Base-by-base conservation (phyloP, 2,797 vertebrate species). In the Protonibea diacanthus region DNA sequence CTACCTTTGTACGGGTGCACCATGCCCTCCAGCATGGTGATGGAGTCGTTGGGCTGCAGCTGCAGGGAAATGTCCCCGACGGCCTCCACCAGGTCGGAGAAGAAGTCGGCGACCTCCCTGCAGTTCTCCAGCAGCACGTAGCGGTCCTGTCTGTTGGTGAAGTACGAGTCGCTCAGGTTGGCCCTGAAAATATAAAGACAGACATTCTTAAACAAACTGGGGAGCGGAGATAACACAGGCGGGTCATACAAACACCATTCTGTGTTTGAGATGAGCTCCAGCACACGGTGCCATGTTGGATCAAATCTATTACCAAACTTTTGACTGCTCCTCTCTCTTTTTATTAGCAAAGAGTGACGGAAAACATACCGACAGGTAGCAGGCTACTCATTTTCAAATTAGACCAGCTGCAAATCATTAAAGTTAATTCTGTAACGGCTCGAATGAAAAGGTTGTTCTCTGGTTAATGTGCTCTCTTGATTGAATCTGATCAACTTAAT, bases 141-240 rank as follows among this genome's bases (percentile, higher is more conserved):
- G 59, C 98, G 98, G 90, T 99, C 98, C 94, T 99, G 98, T 42
- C 98, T 96, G 85, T 99, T 99, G 88, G 97, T 98, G 95, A 99
- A 99, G 94, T 99, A 99, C 44, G 97, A 97, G 89, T 99, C 98
- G 56, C 98, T 99, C 91, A 99, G 93, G 94, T 99, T 99, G 51
- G 98, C 98, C 0, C 98, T 99, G 82, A 10, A 60, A 57, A 21
- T 38, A 38, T 38, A 59, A 20, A 42, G 14, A 17, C 18, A 38
- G 23, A 25, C 9, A 5, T 23, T 7, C 45, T 33, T 42, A 18
- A 51, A 18, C 3, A 61, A 5, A 15, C 7, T 1, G 15, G 45
- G 15, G 62, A 47, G 27, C 4, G 61, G 20, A 59, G 6, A 38
- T 38, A 38, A 38, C 33, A 38, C 33, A 38, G 33, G 33, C 8